Percentiles rank a stretch among this genome's conserved stretches.
Evolutionary conservation across 2,888 invertebrate genomes (phyloP).

Genomic region (Drosophila hawaiiensis): DNA sequence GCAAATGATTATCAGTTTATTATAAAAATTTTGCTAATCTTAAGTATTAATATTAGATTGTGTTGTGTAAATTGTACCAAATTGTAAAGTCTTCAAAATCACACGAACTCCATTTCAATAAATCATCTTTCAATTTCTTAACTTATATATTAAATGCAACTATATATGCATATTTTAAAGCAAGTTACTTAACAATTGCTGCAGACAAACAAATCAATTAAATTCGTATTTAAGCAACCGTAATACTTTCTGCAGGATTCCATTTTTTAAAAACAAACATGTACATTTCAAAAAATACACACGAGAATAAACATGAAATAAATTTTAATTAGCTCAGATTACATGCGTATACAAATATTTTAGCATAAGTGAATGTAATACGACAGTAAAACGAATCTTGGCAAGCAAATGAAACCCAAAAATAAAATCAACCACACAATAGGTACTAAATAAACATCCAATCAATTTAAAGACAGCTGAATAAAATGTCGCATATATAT

Average conservation of each 20-base stretch:
- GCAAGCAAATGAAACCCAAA: conserved; percentile 33
- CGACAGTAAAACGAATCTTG: background rate
- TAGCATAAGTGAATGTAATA: conserved; percentile 47
- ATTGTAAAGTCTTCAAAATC: conserved; percentile 22
- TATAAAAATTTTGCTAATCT: conserved; percentile 7
- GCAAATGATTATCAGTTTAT: conserved; percentile 5
- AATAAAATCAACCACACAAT: conserved; percentile 28
- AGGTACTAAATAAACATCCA: conserved; percentile 44
- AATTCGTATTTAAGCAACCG: conserved; percentile 29
- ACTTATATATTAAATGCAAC: conserved; percentile 11
- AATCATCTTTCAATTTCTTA: conserved; percentile 23
- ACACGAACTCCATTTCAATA: conserved; percentile 16
- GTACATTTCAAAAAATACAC: conserved; percentile 29
- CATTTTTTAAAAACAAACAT: conserved; percentile 24
- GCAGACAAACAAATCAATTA: conserved; percentile 24
- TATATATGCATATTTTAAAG: conserved; percentile 23
- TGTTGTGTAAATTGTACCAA: conserved; percentile 39
- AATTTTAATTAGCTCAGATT: conserved; percentile 59
- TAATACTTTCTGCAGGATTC: conserved; percentile 4
- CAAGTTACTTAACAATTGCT: conserved; percentile 60
- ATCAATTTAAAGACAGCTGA: conserved; percentile 51
- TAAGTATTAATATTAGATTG: conserved; percentile 28
- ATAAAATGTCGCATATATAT: conserved; percentile 68
- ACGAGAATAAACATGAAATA: conserved; percentile 17
- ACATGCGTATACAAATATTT: conserved; percentile 24